Base-by-base conservation (phyloP, 2,888 invertebrate species). In the Eudasyphora cyanicolor region DNA sequence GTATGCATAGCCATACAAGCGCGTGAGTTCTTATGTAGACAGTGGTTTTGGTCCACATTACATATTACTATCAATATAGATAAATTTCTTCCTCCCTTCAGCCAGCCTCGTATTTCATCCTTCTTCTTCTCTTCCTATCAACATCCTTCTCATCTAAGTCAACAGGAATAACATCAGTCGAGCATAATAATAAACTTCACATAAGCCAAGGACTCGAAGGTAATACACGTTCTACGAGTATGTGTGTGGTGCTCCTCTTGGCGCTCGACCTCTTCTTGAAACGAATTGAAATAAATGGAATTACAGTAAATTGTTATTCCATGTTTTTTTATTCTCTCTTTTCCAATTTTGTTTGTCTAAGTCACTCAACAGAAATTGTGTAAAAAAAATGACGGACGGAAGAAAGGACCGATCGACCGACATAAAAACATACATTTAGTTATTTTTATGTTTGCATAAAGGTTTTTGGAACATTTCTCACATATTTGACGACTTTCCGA, bases 131-230 rank as follows among this genome's bases (percentile, higher is more conserved):
- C n/a, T n/a, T n/a, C n/a, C n/a, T n/a, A n/a, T n/a, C n/a, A n/a
- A n/a, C n/a, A n/a, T n/a, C n/a, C n/a, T n/a, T 10, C 2, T 10
- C 3, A 19, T 49, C 19, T 10, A 3, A 17, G n/a, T 17, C n/a
- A 45, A 10, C n/a, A 49, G 2, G 19, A 49, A 49, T 49, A 49
- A 29, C 29, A 32, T 32, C 60, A 32, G 21, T 60, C 27, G 60
- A 29, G 45, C 32, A 64, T 62, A 49, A 62, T 49, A 62, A 62
- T 49, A 75, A 75, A 75, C 14, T 75, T 75, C 49, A 49, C 35
- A 49, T 49, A 75, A 32, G 49, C 49, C 29, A 75, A 35, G 62
- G n/a, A 49, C 60, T 60, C 29, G 14, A n/a, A 7, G 6, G 12
- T 0, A 12, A n/a, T 60, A 29, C 60, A 60, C 14, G 60, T 24